Evolutionary conservation across 2,113 vertebrate species (phyloP).

Genomic region (Parotia lawesii): DNA sequence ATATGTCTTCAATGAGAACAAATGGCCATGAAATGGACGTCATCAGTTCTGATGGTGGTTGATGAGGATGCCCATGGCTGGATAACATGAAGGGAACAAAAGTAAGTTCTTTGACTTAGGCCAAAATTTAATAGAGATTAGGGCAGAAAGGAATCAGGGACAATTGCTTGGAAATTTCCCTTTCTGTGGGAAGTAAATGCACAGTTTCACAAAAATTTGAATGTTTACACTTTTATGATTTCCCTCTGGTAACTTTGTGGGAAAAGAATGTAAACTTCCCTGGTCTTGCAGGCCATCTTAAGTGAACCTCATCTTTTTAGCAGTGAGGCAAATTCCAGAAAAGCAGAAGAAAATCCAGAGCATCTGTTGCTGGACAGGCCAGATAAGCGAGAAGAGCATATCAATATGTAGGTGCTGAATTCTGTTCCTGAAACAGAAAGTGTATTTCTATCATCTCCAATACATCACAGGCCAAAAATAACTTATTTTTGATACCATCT

Average conservation of each 20-base stretch:
- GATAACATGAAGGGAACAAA: not conserved
- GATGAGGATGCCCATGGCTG: not conserved
- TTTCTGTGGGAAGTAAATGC: not conserved
- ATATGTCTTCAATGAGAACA: not conserved
- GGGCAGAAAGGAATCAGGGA: not conserved
- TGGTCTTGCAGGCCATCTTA: not conserved
- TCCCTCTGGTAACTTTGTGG: not conserved
- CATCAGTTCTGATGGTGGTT: not conserved
- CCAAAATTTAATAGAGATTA: not conserved
- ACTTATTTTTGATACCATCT: not conserved
- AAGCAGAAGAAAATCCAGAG: not conserved
- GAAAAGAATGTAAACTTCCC: not conserved
- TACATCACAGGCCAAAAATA: not conserved
- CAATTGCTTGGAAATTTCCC: not conserved
- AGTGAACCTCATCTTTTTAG: not conserved
- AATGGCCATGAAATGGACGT: fast-evolving
- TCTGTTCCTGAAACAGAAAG: not conserved
- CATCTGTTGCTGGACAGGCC: not conserved
- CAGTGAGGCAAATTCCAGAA: not conserved
- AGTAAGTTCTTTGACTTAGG: not conserved
- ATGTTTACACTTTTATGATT: not conserved
- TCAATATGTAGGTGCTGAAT: not conserved
- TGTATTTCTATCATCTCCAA: not conserved
- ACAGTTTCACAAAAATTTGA: not conserved
- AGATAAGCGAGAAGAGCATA: not conserved